Percentiles rank a stretch among this genome's conserved stretches.
These are phyloP conservation scores for Cyphomyrus discorhynchus DNA, from an alignment of 2,113 vertebrate species.

Conservation along the genomic window DNA sequence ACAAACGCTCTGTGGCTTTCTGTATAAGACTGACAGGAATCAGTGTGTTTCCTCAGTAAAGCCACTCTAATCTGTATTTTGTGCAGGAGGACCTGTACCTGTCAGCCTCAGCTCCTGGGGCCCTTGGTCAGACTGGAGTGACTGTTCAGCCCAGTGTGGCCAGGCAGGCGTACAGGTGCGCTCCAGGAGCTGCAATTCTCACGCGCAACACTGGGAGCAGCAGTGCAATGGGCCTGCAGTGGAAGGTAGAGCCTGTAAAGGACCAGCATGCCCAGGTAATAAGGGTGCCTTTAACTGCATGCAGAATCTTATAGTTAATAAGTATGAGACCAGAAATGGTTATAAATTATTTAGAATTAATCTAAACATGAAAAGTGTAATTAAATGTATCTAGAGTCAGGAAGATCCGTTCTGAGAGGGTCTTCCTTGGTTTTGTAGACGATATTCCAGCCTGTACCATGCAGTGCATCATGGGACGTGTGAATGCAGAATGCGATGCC, in stretches of 20 bases:
- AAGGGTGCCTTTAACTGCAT: not conserved
- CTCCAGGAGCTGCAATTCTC: conserved; percentile 70
- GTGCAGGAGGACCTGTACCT: conserved; percentile 51
- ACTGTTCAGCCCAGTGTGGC: conserved; percentile 76
- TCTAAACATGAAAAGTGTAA: not conserved
- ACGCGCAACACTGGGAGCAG: conserved; percentile 42
- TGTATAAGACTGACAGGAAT: not conserved
- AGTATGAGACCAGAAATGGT: not conserved
- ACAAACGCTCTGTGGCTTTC: not conserved
- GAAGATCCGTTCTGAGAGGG: not conserved
- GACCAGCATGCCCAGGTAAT: conserved; percentile 66
- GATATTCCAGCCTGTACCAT: conserved; percentile 67
- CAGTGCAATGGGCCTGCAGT: conserved; percentile 71
- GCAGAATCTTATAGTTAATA: not conserved
- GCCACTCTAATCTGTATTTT: not conserved
- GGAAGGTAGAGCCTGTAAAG: conserved; percentile 72
- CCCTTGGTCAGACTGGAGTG: conserved; percentile 81
- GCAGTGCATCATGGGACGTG: conserved; percentile 72
- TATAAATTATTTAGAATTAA: not conserved
- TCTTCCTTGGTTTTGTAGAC: not conserved
- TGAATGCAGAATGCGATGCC: conserved; percentile 75
- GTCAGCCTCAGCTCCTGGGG: conserved; percentile 65
- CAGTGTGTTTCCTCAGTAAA: not conserved
- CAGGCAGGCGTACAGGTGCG: conserved; percentile 74
- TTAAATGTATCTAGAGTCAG: not conserved